Base-by-base conservation (phyloP, 2,888 invertebrate genomes). In the Melangyna quadrimaculata region DNA sequence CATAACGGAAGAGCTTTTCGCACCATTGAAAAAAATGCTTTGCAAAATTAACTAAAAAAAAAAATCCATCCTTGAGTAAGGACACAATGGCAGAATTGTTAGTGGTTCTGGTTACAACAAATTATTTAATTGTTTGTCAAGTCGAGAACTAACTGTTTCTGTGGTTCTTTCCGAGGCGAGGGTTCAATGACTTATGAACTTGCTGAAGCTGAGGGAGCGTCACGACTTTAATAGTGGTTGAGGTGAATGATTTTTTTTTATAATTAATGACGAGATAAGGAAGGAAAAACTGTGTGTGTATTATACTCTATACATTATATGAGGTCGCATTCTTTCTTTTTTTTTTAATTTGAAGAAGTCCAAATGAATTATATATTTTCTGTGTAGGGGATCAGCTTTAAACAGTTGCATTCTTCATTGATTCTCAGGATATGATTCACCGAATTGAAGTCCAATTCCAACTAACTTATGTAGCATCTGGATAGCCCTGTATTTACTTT, bases 21-120 rank as follows among this genome's bases (percentile, higher is more conserved):
- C 80, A 80, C 75, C 67, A 84, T 80, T 75, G 67, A 63, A 80
- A 65, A 61, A 80, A 69, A 59, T 67, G 71, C 80, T 80, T 72
- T 67, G 45, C 75, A 69, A 77, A 80, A 75, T 80, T 77, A 80
- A 77, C 55, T 75, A 40, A 55, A 71, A 67, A 43, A 71, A 37
- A 61, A 72, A 69, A 10, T n/a, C 29, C 32, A 51, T 61, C 10
- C 40, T 75, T 27, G 14, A 72, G 43, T 51, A 45, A 53, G 37
- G 83, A 70, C 51, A 83, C 84, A 84, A 80, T 79, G 32, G 67
- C 40, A 75, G 53, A 32, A n/a, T 32, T 37, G 53, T 32, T 37
- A 40, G 65, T 35, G 63, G 65, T 75, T 75, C 53, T 53, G 51
- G 67, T 75, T 75, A 84, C 79, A 53, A 67, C 71, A 84, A 71